Evolutionary conservation across 2,888 invertebrate genomes (phyloP).

Genomic region (Choristoneura rosaceana): DNA sequence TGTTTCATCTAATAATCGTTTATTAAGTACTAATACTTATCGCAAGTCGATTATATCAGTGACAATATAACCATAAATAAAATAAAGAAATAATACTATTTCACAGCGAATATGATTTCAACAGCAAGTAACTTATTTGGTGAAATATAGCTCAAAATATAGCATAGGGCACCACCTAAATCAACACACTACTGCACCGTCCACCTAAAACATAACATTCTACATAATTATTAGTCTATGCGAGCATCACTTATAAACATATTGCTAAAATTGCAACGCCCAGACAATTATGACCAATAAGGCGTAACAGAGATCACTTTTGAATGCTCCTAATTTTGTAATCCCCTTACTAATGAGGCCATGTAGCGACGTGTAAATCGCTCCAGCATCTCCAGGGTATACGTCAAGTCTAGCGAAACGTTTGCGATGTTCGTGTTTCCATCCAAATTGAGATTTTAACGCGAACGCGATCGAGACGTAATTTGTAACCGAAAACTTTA

Average conservation of each 20-base stretch:
- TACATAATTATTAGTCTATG: conserved; percentile 31
- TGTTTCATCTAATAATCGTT: too few relatives aligned
- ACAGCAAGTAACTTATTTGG: background rate
- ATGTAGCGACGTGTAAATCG: background rate
- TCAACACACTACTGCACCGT: conserved; percentile 1
- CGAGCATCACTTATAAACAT: conserved; percentile 34
- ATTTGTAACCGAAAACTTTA: too few relatives aligned
- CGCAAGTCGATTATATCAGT: too few relatives aligned
- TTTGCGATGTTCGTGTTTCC: too few relatives aligned
- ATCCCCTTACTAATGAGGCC: conserved; percentile 35
- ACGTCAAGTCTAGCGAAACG: too few relatives aligned
- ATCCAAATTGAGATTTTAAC: too few relatives aligned
- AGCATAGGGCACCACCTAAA: background rate
- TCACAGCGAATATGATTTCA: too few relatives aligned
- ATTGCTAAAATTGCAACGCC: conserved; percentile 15
- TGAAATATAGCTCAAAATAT: background rate
- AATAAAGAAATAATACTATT: too few relatives aligned
- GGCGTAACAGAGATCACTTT: conserved; percentile 18
- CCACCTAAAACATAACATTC: conserved; percentile 13
- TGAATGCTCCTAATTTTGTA: conserved; percentile 20
- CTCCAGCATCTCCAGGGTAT: too few relatives aligned
- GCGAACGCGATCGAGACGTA: too few relatives aligned
- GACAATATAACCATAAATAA: too few relatives aligned
- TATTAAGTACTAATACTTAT: too few relatives aligned
- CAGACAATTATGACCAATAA: conserved; percentile 1